Evolutionary conservation across 2,113 vertebrate genomes (phyloP), one percentile per base, ranked within the genome.

Genomic region (Cottus gobio): DNA sequence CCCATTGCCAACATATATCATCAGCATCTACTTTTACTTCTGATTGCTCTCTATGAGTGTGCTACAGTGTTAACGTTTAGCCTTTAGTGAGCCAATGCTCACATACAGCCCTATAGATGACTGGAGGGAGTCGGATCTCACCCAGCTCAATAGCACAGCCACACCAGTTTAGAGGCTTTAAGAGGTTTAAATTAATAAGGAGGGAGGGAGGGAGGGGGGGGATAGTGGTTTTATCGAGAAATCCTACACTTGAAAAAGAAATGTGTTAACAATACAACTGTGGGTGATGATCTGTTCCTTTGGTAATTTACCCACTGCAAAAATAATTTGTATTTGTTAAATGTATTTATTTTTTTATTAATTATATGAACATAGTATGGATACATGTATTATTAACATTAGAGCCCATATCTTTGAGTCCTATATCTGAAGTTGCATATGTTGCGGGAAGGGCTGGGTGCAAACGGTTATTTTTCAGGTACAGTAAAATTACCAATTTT

Each of bases 281-380:
- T 93, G 82, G 70, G 73, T 36, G 57, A 64, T 87, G 42, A 85
- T 87, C 74, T 87, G 56, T 90, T 82, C 54, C 78, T 83, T 83
- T 77, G 77, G 73, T 85, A 84, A 89, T 87, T 87, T 87, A 85
- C 84, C 91, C 82, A 83, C 80, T 62, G 84, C 50, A 87, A 84
- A 91, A 57, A 92, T 92, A 39, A 88, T 92, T 92, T 94, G 84
- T 92, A 93, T 93, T 92, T 93, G 91, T 94, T 91, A 87, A 91
- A 93, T 92, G 89, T 95, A 94, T 95, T 94, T 95, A 94, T 95
- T 93, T 95, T 69, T 94, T 92, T 91, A 93, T 90, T 91, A 92
- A 91, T 92, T 85, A 89, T 92, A 89, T 90, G 87, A 84, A 82
- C 31, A 93, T 88, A 88, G 82, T 90, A 91, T 87, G 75, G 83